Percentiles rank a stretch among this genome's conserved stretches.
Conservation (phyloP, 2,888 invertebrate genomes). For the Falcaria lacertinaria region DNA sequence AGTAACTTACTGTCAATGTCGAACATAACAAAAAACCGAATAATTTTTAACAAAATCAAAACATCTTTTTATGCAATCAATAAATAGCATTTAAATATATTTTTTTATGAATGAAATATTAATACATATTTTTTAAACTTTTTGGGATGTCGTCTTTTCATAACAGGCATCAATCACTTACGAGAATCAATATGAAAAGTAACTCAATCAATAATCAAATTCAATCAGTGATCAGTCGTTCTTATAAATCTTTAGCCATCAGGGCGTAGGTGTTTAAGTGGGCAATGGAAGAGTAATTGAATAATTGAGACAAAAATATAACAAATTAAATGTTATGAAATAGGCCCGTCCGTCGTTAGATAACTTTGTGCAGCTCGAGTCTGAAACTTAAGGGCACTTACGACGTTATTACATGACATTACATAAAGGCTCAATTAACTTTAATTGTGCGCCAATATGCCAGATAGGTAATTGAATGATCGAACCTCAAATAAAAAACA, state of each 20-base stretch:
- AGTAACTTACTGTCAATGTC: neutral
- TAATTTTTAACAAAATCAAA: too few relatives aligned
- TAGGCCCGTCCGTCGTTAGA: neutral
- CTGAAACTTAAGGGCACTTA: neutral
- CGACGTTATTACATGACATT: neutral
- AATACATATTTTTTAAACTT: neutral
- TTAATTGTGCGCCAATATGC: neutral
- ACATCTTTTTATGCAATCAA: too few relatives aligned
- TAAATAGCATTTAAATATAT: too few relatives aligned
- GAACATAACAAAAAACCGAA: neutral
- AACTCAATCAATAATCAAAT: slow-evolving; percentile 24
- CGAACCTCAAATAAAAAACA: too few relatives aligned
- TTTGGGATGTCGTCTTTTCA: too few relatives aligned
- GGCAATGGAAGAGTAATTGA: slow-evolving; percentile 42
- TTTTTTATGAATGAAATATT: too few relatives aligned
- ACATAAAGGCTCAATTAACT: neutral
- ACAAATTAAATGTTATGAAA: slow-evolving; percentile 26
- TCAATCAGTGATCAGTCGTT: slow-evolving; percentile 33
- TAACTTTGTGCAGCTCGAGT: neutral
- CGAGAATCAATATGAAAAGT: slow-evolving; percentile 5
- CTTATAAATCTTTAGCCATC: slow-evolving; percentile 31
- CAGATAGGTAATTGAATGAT: too few relatives aligned
- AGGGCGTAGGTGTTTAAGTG: slow-evolving; percentile 41
- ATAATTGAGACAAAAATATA: slow-evolving; percentile 35
- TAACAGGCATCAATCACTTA: neutral